phyloP scores from a whole-genome alignment of 92 coral and sea anemone species.

The Montipora capitata region DNA sequence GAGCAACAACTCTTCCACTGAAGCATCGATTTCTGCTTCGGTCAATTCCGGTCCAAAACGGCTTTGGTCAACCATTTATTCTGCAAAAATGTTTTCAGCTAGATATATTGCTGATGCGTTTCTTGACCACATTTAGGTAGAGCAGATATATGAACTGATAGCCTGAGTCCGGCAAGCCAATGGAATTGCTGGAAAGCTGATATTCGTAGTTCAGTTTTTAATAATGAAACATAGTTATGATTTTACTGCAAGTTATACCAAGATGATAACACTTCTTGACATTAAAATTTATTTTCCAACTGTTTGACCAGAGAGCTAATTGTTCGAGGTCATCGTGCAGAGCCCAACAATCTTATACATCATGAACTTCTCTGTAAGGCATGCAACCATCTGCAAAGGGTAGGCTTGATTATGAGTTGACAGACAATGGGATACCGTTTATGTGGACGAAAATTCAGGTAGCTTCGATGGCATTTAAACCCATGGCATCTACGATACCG shows the following conservation, averaged over 20 bases:
- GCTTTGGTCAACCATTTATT: no score
- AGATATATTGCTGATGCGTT: neutral
- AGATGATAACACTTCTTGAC: constrained; percentile 67
- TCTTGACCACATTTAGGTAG: no score
- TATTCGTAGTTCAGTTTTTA: no score
- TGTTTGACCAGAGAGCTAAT: constrained; percentile 44
- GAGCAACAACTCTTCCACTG: no score
- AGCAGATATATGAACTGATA: no score
- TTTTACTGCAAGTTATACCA: constrained; percentile 64
- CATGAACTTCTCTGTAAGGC: constrained; percentile 52
- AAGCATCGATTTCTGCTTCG: no score
- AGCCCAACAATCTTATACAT: constrained; percentile 9
- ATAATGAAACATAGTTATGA: neutral
- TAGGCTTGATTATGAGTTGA: constrained; percentile 55
- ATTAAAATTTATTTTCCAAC: constrained; percentile 70
- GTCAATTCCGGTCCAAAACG: no score
- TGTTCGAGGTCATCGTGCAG: constrained; percentile 66
- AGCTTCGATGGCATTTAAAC: no score
- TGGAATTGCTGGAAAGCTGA: no score
- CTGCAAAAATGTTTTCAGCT: no score
- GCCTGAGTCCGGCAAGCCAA: no score
- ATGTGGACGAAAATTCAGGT: neutral
- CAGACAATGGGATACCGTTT: neutral
- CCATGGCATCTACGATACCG: no score
- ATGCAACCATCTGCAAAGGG: constrained; percentile 72